Conservation (phyloP, 2,113 vertebrate genomes). For the Pseudopodoces humilis region DNA sequence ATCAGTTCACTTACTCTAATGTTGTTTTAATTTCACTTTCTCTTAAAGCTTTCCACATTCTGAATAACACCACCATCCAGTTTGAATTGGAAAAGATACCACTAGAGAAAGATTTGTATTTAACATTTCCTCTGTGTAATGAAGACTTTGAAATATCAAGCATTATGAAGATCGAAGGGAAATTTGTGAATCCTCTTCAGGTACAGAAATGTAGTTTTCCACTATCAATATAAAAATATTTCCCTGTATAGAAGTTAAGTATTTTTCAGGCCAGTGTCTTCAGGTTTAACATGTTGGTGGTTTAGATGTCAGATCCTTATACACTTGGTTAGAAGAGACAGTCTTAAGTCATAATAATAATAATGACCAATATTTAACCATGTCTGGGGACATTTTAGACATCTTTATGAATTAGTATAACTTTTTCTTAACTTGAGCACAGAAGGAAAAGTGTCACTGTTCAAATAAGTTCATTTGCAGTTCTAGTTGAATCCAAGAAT, state of each 20-base stretch:
- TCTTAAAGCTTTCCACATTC: slow-evolving; percentile 90
- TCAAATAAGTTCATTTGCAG: not conserved
- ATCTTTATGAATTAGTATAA: not conserved
- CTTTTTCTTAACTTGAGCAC: not conserved
- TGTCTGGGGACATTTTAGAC: not conserved
- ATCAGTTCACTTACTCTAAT: not conserved
- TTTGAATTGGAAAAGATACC: slow-evolving; percentile 92
- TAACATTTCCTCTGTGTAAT: slow-evolving; percentile 77
- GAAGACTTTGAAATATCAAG: slow-evolving; percentile 81
- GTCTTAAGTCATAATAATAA: not conserved
- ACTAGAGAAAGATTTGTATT: slow-evolving; percentile 75
- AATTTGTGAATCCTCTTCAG: slow-evolving; percentile 92
- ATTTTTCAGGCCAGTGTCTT: not conserved
- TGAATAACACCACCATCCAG: slow-evolving; percentile 94
- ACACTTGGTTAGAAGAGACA: not conserved
- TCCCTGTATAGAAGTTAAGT: not conserved
- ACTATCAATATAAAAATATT: not conserved
- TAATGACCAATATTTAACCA: not conserved
- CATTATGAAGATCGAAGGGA: slow-evolving; percentile 89
- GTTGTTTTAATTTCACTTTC: not conserved
- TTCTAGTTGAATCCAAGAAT: not conserved
- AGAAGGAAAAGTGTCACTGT: not conserved
- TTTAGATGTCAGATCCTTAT: not conserved
- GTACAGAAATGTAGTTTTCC: slow-evolving; percentile 66
- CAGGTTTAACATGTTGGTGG: not conserved